Evolutionary conservation across 2,888 invertebrate species (phyloP).

Genomic region (Aquatica leii): DNA sequence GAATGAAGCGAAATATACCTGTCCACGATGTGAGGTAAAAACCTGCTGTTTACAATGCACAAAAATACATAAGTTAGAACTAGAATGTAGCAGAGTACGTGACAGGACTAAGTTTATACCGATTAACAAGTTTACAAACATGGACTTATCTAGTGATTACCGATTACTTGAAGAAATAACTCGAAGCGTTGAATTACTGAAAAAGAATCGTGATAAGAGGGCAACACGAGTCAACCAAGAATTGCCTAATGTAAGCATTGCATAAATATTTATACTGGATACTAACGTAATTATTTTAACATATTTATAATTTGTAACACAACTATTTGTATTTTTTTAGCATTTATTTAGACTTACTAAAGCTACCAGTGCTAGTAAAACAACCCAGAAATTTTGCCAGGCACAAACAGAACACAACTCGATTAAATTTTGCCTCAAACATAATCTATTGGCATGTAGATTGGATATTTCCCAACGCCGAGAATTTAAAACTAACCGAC

Average conservation of each 20-base stretch:
- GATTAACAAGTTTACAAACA: slow-evolving; percentile 77
- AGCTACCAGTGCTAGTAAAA: slow-evolving; percentile 68
- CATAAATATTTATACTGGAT: too few relatives aligned
- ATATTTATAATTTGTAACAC: too few relatives aligned
- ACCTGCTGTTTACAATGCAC: slow-evolving; percentile 84
- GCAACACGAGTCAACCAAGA: slow-evolving; percentile 66
- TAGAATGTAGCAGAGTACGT: slow-evolving; percentile 80
- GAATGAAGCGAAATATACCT: slow-evolving; percentile 79
- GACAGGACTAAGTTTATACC: slow-evolving; percentile 83
- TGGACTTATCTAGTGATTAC: slow-evolving; percentile 84
- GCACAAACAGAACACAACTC: slow-evolving; percentile 76
- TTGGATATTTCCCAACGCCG: slow-evolving; percentile 82
- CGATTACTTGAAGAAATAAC: slow-evolving; percentile 82
- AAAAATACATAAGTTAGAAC: slow-evolving; percentile 82
- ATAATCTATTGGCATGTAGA: slow-evolving; percentile 82
- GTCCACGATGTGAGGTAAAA: slow-evolving; percentile 89
- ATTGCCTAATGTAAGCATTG: slow-evolving; percentile 40
- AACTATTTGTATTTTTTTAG: too few relatives aligned
- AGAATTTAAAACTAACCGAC: slow-evolving; percentile 70
- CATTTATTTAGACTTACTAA: slow-evolving; percentile 64
- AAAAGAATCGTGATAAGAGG: slow-evolving; percentile 67
- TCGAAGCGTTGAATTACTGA: slow-evolving; percentile 72
- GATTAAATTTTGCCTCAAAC: slow-evolving; percentile 70
- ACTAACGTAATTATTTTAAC: too few relatives aligned
- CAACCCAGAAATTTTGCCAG: slow-evolving; percentile 76